Conservation (phyloP, 2,113 vertebrate genomes). For the Pampusana beccarii region DNA sequence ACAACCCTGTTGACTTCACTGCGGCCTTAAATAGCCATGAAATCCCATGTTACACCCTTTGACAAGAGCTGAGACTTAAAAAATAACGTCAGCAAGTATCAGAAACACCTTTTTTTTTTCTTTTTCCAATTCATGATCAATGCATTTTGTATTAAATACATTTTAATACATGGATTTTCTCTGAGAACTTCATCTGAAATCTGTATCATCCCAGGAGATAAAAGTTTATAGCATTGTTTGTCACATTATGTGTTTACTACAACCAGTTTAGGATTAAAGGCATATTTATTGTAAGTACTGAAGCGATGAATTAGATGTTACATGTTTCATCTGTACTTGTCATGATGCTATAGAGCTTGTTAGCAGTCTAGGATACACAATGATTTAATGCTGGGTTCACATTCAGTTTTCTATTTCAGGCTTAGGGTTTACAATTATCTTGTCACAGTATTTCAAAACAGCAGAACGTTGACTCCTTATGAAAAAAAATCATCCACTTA, state of each 20-base stretch:
- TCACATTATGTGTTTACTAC: slow-evolving; percentile 2
- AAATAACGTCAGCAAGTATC: neutral
- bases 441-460: neutral
- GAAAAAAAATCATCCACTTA: neutral
- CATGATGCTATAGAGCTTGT: slow-evolving; percentile 30
- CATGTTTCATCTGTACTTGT: slow-evolving; percentile 49
- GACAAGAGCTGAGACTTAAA: neutral
- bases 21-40: neutral
- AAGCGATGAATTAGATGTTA: slow-evolving; percentile 15
- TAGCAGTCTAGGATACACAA: neutral
- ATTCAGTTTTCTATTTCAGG: slow-evolving; percentile 25
- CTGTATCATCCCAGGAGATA: neutral
- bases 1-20: neutral
- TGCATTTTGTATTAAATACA: neutral
- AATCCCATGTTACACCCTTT: neutral
- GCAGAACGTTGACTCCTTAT: neutral
- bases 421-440: slow-evolving; percentile 23
- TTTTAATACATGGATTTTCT: neutral
- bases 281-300: slow-evolving; percentile 49
- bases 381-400: slow-evolving; percentile 25
- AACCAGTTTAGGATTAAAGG: slow-evolving; percentile 46
- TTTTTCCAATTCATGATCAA: neutral
- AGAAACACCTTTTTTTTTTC: neutral
- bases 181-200: neutral
- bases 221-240: slow-evolving; percentile 6